These are phyloP conservation scores for Xylota segnis DNA, from an alignment of 2,888 invertebrate species.

Conservation along the genomic window DNA sequence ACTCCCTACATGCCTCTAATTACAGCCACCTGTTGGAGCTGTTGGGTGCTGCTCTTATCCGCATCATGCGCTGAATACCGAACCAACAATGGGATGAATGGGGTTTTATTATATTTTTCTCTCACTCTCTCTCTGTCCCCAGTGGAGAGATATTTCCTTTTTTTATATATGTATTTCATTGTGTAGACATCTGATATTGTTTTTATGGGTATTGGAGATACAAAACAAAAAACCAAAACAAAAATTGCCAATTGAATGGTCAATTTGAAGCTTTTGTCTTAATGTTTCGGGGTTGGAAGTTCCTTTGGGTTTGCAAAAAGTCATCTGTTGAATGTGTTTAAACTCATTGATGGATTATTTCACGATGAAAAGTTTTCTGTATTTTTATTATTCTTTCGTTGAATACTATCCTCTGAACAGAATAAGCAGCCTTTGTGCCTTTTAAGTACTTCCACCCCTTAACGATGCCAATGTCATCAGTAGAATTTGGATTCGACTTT, in stretches of 20 bases:
- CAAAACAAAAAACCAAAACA: conserved; percentile 10
- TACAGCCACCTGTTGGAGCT: conserved; percentile 65
- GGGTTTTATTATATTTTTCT: conserved; percentile 8
- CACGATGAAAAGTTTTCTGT: too few relatives aligned
- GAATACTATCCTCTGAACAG: too few relatives aligned
- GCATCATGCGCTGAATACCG: conserved; percentile 37
- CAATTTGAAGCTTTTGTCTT: neutral
- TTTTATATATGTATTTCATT: neutral
- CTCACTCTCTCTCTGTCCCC: neutral
- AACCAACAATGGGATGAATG: conserved; percentile 31
- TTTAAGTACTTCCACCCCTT: too few relatives aligned
- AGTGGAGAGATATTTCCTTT: conserved; percentile 23
- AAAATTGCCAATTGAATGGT: conserved; percentile 18
- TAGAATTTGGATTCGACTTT: too few relatives aligned
- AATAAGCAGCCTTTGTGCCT: too few relatives aligned
- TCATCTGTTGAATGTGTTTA: conserved; percentile 10
- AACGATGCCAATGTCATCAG: too few relatives aligned
- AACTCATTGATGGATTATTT: neutral
- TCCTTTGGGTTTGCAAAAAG: neutral
- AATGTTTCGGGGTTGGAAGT: neutral
- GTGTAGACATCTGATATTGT: conserved; percentile 31
- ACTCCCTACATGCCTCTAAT: conserved; percentile 47
- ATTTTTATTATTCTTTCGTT: too few relatives aligned
- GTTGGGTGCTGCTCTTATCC: neutral
- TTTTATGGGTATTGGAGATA: neutral